Conservation (phyloP, 2,797 vertebrate genomes). For the Sternarchorhynchus goeldii region DNA sequence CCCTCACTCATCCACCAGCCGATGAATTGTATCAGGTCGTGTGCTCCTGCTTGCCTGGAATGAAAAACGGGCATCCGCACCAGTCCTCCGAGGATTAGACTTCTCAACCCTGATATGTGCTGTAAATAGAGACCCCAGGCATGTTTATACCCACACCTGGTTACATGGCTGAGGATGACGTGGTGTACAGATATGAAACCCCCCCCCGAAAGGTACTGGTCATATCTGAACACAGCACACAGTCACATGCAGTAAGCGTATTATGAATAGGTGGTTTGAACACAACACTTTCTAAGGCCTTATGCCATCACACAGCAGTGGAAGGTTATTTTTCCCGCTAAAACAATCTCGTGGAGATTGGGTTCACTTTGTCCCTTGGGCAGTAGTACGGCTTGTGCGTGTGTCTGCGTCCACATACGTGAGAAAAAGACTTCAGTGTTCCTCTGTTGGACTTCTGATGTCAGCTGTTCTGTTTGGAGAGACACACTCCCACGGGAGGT, state of each 20-base stretch:
- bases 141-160: no score
- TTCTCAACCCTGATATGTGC: no score
- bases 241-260: constrained; percentile 2
- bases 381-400: constrained; percentile 22
- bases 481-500: constrained; percentile 17
- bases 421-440: constrained; percentile 24
- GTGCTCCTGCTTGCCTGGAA: no score
- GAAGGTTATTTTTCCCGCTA: neutral
- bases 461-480: constrained; percentile 36
- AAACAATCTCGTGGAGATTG: constrained; percentile 33
- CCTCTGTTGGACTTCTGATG: neutral
- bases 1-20: no score
- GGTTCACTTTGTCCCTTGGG: constrained; percentile 4
- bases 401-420: neutral
- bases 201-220: neutral
- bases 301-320: constrained; percentile 6
- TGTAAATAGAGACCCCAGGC: no score
- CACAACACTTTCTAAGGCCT: neutral
- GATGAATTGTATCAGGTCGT: no score
- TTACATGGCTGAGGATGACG: no score
- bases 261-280: neutral
- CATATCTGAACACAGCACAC: neutral
- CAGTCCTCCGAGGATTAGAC: no score
- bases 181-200: no score
- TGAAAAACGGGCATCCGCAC: no score